Conservation (phyloP, 1,140 invertebrate genomes). For the Cherax destructor region DNA sequence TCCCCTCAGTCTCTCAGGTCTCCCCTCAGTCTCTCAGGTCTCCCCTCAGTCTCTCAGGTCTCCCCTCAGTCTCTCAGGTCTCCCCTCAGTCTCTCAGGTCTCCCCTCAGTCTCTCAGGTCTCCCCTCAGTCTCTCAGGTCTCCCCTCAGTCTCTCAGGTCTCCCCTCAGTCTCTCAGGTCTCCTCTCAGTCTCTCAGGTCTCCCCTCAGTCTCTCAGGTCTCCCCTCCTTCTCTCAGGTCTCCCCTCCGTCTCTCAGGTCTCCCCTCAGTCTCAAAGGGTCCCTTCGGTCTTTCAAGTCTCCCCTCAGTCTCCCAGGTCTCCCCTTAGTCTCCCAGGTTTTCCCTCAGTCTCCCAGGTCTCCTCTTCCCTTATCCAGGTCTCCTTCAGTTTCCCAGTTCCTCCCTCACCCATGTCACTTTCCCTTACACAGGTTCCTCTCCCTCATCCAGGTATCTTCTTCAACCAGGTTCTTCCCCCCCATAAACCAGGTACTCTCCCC, state of each 20-base stretch:
- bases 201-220: neutral
- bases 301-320: neutral
- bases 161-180: neutral
- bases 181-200: neutral
- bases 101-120: no score
- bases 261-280: neutral
- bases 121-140: neutral
- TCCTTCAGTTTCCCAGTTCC: neutral
- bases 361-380: neutral
- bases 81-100: neutral
- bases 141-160: neutral
- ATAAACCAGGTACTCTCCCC: no score
- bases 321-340: neutral
- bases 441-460: no score
- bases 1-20: neutral
- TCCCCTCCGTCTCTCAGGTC: neutral
- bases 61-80: neutral
- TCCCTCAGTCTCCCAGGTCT: neutral
- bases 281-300: neutral
- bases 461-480: neutral
- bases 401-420: neutral
- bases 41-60: neutral
- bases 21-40: neutral
- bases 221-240: neutral
- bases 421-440: neutral